Evolutionary conservation across 2,113 vertebrate species (phyloP), one percentile per base, ranked within the genome.

Genomic region (Nasalis larvatus): DNA sequence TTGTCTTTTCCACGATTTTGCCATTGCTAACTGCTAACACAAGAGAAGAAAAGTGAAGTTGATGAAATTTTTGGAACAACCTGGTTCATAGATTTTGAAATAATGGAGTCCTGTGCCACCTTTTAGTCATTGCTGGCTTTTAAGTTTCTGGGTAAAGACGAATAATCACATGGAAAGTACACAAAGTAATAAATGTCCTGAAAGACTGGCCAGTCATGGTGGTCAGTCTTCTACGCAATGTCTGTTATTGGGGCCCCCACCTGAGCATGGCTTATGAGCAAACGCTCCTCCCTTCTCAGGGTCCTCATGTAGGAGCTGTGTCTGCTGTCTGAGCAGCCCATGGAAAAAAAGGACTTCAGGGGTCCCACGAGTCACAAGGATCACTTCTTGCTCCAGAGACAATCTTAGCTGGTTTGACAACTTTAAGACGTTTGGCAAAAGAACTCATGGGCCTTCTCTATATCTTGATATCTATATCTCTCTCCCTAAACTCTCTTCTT

Each of bases 101-200:
- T 0, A 85, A 66, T 18, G 10, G 54, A 52, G 32, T 30, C 60
- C 17, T 71, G 78, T 45, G 68, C 68, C 42, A 82, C 69, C 77
- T 73, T 88, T 96, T 87, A 95, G 77, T 97, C 96, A 97, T 91
- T 91, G 49, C 68, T 86, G 94, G 74, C 68, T 97, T 89, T 74
- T 42, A 40, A 35, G 42, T 88, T 76, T 95, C 82, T 86, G 78
- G 84, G 91, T 37, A 80, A 96, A 93, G 95, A 73, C 91, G 95
- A 96, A 96, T 95, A 94, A 95, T 88, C 91, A 37, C n/a, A 10
- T 3, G 35, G 47, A 90, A 30, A 73, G 54, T 35, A 73, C 92
- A 86, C 73, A 86, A 42, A 69, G 71, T 13, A 66, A 16, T 78
- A 25, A 80, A 94, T 21, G 73, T 74, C 54, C 20, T 4, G 77